Conservation (phyloP, 2,113 vertebrate species). For the Myiozetetes cayanensis region DNA sequence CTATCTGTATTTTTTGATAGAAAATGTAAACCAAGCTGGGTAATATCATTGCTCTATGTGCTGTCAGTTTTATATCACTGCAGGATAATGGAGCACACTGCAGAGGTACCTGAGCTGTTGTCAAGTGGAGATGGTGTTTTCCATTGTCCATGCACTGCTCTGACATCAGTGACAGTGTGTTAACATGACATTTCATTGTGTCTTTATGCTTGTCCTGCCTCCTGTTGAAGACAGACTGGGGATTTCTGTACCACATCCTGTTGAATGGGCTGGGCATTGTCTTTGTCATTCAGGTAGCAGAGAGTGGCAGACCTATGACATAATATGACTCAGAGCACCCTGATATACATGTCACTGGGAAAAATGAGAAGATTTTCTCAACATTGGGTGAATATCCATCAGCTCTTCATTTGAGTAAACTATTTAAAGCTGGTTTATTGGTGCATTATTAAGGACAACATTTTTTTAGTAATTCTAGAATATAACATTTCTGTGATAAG, state of each 20-base stretch:
- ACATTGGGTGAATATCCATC: rapidly evolving
- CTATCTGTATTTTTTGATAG: neutral
- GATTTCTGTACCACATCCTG: neutral
- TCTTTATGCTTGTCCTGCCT: neutral
- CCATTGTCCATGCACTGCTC: rapidly evolving
- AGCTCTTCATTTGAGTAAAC: neutral
- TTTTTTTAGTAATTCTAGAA: neutral
- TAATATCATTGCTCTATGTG: neutral
- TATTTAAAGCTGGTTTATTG: neutral
- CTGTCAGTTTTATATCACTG: neutral
- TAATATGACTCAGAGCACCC: neutral
- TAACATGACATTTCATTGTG: neutral
- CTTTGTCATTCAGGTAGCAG: neutral
- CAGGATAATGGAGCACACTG: neutral
- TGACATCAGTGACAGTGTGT: neutral
- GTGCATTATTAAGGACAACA: neutral
- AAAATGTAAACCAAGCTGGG: neutral
- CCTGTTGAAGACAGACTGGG: neutral
- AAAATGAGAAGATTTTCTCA: neutral
- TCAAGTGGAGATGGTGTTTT: neutral
- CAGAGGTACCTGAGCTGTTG: neutral
- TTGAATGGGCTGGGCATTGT: neutral
- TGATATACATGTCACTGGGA: neutral
- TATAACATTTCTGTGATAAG: neutral
- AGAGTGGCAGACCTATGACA: neutral